Conservation (phyloP, 2,797 vertebrate genomes). For the Buphagus erythrorhynchus region DNA sequence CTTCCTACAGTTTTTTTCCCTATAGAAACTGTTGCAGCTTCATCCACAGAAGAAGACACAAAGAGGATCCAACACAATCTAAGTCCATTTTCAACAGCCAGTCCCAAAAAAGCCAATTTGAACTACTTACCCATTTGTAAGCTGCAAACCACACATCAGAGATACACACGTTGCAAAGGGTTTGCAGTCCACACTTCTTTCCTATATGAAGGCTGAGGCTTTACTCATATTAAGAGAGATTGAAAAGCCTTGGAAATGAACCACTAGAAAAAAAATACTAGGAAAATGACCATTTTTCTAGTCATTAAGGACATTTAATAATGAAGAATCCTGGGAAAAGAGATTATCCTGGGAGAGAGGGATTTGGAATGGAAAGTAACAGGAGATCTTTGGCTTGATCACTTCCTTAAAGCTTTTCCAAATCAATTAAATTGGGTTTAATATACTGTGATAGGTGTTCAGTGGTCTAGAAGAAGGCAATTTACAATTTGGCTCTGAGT, state of each 20-base stretch:
- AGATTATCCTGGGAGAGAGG: neutral
- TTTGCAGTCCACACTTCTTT: neutral
- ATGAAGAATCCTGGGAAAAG: neutral
- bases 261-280: neutral
- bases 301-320: neutral
- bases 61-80: neutral
- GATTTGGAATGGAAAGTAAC: neutral
- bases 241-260: neutral
- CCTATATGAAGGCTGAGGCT: neutral
- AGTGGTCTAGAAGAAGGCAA: neutral
- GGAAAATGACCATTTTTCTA: neutral
- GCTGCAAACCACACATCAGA: neutral
- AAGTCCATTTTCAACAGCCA: neutral
- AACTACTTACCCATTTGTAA: neutral
- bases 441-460: neutral
- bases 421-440: conserved; percentile 29
- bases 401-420: conserved; percentile 23
- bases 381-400: neutral
- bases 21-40: neutral
- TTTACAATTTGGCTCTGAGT: neutral
- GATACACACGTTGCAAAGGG: fast-evolving
- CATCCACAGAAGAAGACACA: neutral
- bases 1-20: neutral
- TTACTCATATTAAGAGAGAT: neutral
- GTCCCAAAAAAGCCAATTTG: neutral